A percentile compares a stretch with the other conserved stretches of the same genome.
phyloP scores from a whole-genome alignment of 2,888 invertebrate species.

The Autographa gamma region DNA sequence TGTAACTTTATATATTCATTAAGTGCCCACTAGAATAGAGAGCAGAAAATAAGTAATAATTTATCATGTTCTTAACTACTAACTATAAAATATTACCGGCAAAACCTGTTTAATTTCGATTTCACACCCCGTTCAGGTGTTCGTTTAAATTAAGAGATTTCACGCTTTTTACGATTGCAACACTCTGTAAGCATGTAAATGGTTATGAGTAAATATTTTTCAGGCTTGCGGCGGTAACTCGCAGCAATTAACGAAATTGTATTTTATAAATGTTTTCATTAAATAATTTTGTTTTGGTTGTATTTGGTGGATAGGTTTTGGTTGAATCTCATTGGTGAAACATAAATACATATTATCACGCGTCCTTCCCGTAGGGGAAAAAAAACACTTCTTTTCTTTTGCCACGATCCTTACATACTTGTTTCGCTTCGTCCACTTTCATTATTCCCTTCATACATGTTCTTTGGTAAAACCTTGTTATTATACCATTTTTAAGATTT shows the following conservation, averaged over 20 bases:
- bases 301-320: neutral
- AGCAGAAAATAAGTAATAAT: neutral
- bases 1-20: neutral
- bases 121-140: slow-evolving; percentile 50
- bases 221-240: slow-evolving; percentile 16
- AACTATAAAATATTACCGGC: no score
- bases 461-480: no score
- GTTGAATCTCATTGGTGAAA: no score
- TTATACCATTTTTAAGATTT: no score
- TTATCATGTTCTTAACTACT: neutral
- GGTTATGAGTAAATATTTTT: slow-evolving; percentile 42
- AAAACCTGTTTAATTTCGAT: slow-evolving; percentile 26
- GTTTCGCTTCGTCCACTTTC: no score
- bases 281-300: neutral
- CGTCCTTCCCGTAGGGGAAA: no score
- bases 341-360: no score
- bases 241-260: slow-evolving; percentile 28
- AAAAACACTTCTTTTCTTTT: no score
- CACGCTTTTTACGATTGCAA: slow-evolving; percentile 45
- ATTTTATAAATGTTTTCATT: slow-evolving; percentile 18
- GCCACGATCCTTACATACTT: no score
- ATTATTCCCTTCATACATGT: no score
- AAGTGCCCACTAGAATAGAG: no score
- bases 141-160: slow-evolving; percentile 50
- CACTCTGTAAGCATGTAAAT: slow-evolving; percentile 45